These are phyloP conservation scores for Epizoanthus stellaris DNA, from an alignment of 92 coral and sea anemone genomes.

Conservation along the genomic window DNA sequence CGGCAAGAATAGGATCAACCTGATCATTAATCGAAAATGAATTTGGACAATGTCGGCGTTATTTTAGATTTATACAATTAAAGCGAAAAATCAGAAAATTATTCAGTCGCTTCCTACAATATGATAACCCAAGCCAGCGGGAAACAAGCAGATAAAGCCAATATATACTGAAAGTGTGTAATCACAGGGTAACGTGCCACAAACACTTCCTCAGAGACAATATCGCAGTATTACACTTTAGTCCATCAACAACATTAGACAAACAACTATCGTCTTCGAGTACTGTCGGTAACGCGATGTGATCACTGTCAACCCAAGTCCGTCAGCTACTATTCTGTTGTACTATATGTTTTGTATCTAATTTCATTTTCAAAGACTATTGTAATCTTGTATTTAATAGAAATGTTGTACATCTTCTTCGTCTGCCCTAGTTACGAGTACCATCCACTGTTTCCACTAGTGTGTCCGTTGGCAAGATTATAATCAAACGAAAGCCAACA, in stretches of 20 bases:
- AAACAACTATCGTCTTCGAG: neutral
- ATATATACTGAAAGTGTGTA: neutral
- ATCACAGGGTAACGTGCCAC: slow-evolving; percentile 1
- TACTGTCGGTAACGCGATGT: neutral
- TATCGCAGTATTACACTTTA: neutral
- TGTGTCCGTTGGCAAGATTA: too few relatives aligned
- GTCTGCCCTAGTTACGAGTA: too few relatives aligned
- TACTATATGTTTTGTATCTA: too few relatives aligned
- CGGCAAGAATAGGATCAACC: too few relatives aligned
- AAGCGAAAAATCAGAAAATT: neutral
- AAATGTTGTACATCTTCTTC: too few relatives aligned
- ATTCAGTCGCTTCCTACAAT: neutral
- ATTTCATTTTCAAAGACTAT: too few relatives aligned
- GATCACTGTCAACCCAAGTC: too few relatives aligned
- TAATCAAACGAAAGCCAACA: too few relatives aligned
- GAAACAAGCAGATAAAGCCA: slow-evolving; percentile 1
- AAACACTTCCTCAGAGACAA: neutral
- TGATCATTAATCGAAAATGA: neutral
- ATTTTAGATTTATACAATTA: neutral
- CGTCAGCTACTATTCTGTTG: too few relatives aligned
- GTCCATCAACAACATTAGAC: neutral
- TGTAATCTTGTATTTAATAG: too few relatives aligned
- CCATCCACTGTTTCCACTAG: too few relatives aligned
- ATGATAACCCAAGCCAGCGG: neutral
- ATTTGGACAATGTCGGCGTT: slow-evolving; percentile 53